A percentile compares a stretch with the other conserved stretches of the same genome.
These are phyloP conservation scores for Mormyrus proboscirostris DNA, from an alignment of 2,797 vertebrate genomes.

Conservation along the genomic window DNA sequence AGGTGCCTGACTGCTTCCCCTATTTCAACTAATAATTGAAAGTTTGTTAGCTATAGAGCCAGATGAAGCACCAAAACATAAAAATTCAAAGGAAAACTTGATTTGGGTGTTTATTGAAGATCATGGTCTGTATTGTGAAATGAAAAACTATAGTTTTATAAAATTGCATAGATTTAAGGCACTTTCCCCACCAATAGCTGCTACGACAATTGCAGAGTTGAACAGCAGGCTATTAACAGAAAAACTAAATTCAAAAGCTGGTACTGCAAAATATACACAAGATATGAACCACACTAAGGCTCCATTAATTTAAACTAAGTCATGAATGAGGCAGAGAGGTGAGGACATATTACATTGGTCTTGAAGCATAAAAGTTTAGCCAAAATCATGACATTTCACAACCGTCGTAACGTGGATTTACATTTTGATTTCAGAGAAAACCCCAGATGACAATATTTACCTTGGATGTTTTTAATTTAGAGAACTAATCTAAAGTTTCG, in stretches of 20 bases:
- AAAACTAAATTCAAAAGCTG: background rate
- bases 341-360: background rate
- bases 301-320: background rate
- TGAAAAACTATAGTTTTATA: background rate
- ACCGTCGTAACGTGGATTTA: background rate
- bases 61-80: background rate
- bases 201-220: background rate
- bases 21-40: background rate
- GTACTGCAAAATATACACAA: background rate
- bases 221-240: background rate
- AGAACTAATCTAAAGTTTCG: background rate
- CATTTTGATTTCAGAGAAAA: background rate
- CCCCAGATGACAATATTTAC: background rate
- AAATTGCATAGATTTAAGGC: background rate
- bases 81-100: background rate
- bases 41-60: background rate
- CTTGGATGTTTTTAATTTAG: background rate
- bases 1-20: background rate
- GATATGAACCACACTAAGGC: background rate
- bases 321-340: background rate
- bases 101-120: background rate
- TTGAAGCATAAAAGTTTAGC: background rate
- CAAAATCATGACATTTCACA: background rate
- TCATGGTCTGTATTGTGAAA: background rate
- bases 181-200: background rate